A percentile compares a stretch with the other conserved stretches of the same genome.
phyloP scores from a whole-genome alignment of 2,113 vertebrate species.

The Desmodus rotundus region DNA sequence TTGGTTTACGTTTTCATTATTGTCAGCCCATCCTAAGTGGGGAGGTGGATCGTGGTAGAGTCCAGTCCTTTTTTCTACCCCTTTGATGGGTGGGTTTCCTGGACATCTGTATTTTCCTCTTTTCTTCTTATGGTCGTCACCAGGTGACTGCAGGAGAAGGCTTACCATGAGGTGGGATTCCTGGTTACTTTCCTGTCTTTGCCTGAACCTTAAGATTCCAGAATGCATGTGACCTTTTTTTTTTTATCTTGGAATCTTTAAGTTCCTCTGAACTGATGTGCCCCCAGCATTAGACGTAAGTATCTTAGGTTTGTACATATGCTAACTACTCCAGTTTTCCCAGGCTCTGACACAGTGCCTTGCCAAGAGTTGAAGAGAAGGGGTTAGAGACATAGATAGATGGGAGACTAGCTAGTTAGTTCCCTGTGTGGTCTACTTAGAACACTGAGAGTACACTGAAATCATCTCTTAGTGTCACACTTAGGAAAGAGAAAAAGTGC shows the following conservation, averaged over 20 bases:
- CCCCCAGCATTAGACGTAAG: not conserved
- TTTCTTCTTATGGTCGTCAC: not conserved
- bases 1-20: not conserved
- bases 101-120: slow-evolving; percentile 6
- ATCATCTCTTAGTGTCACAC: not conserved
- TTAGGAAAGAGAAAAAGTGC: slow-evolving; percentile 1
- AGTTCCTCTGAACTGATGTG: not conserved
- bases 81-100: not conserved
- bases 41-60: not conserved
- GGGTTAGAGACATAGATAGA: not conserved
- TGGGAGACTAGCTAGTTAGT: not conserved
- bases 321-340: not conserved
- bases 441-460: slow-evolving; percentile 14
- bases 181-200: not conserved
- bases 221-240: not conserved
- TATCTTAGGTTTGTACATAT: not conserved
- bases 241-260: not conserved
- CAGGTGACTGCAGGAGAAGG: not conserved
- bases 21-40: not conserved
- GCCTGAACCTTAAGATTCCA: not conserved
- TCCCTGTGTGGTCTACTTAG: not conserved
- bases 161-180: not conserved
- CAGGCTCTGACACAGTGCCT: not conserved
- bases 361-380: slow-evolving; percentile 18
- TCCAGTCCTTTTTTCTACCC: not conserved